Evolutionary conservation across 2,888 invertebrate genomes (phyloP), one percentile per base, ranked within the genome.

Genomic region (Drosophila gaucha): DNA sequence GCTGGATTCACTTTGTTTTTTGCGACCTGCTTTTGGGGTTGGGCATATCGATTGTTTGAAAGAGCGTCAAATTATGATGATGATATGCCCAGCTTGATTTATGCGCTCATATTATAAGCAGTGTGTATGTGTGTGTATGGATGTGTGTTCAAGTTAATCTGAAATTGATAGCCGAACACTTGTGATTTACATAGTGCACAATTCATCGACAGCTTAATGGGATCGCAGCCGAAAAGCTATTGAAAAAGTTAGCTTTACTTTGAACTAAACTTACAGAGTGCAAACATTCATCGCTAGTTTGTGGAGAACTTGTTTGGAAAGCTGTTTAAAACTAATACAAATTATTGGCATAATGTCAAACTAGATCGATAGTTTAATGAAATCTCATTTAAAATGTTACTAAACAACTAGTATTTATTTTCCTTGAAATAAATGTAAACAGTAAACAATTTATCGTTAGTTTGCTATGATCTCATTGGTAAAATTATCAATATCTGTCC

Each of bases 1-100:
- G 73, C 30, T 56, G 62, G 46, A 35, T 58, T 67, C 64, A 52
- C 64, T 74, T 56, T 55, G 57, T 52, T 68, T 57, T 68, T 68
- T 33, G n/a, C 35, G 49, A 56, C n/a, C 50, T 30, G 33, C 44
- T 30, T 28, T 39, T 31, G 18, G 26, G 44, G 46, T 49, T 59
- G 79, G 77, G 74, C 65, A 68, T 82, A 85, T 80, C 72, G 86
- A 85, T 80, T 85, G 59, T 60, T 26, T 47, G 55, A 43, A 43
- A 50, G 47, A 24, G 69, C 69, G 65, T 60, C 56, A 74, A 74
- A 67, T 70, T 67, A 70, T 74, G 55, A 55, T 49, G 56, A 54
- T 80, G 62, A 72, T 72, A 30, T 64, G 36, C 51, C 46, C 59
- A 54, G 49, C 49, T 59, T 74, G 73, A 74, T 74, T 74, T 66